These are phyloP conservation scores for Heliornis fulica DNA, from an alignment of 2,113 vertebrate species.

Conservation along the genomic window DNA sequence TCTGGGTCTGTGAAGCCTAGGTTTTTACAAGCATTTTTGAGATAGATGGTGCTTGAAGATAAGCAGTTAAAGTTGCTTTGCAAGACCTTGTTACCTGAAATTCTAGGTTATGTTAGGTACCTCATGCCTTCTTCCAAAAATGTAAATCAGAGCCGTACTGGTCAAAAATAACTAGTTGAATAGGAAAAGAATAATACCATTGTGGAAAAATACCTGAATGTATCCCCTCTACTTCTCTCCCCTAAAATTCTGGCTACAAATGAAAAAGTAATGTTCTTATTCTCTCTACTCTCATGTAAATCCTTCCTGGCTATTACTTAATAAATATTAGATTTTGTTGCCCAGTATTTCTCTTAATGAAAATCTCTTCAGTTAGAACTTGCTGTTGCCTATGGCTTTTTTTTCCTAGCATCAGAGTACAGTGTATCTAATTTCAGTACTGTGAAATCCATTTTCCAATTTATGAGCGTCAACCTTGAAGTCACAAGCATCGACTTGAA, in stretches of 20 bases:
- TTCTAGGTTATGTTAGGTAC: background rate
- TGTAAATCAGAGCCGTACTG: background rate
- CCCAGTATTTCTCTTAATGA: background rate
- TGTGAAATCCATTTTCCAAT: background rate
- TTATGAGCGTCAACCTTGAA: background rate
- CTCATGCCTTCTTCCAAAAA: background rate
- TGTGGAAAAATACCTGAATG: fast-evolving
- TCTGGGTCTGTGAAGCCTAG: background rate
- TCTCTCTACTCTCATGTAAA: background rate
- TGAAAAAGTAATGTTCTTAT: background rate
- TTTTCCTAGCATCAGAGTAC: background rate
- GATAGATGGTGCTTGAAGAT: background rate
- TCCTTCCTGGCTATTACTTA: background rate
- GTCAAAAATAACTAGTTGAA: background rate
- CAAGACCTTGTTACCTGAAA: background rate
- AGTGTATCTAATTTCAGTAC: background rate
- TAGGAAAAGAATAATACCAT: background rate
- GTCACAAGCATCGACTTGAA: background rate
- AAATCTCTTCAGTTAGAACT: background rate
- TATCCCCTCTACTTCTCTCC: background rate
- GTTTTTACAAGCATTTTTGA: background rate
- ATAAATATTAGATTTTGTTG: background rate
- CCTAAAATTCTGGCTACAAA: background rate
- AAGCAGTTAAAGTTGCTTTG: background rate
- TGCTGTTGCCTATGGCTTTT: background rate